Percentiles rank a stretch among this genome's conserved stretches.
Evolutionary conservation across 2,888 invertebrate species (phyloP).

Genomic region (Eilema caniola): DNA sequence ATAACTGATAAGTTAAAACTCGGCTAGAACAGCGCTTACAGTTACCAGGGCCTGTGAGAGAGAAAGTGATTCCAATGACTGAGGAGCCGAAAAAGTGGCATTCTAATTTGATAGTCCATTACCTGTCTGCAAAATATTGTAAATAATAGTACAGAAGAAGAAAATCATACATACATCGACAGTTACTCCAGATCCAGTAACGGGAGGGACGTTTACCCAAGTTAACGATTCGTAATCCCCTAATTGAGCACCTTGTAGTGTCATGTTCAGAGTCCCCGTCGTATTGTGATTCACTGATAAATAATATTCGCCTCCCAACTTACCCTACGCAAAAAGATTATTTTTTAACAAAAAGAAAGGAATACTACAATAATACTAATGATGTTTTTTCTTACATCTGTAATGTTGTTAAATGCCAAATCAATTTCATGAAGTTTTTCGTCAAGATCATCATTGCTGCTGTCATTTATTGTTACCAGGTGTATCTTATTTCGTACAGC

Average conservation of each 20-base stretch:
- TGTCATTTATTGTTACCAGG: constrained; percentile 41
- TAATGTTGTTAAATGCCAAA: constrained; percentile 44
- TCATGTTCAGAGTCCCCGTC: constrained; percentile 28
- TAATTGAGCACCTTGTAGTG: constrained; percentile 46
- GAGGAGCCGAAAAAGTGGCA: too few relatives aligned
- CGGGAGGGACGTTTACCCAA: constrained; percentile 30
- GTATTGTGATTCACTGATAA: constrained; percentile 38
- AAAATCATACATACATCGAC: constrained; percentile 59
- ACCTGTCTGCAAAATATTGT: background rate
- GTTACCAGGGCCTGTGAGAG: too few relatives aligned
- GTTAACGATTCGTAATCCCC: constrained; percentile 35
- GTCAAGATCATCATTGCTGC: constrained; percentile 27
- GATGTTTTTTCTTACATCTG: constrained; percentile 40
- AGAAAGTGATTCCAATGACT: too few relatives aligned
- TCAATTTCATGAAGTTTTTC: constrained; percentile 35
- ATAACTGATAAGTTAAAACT: too few relatives aligned
- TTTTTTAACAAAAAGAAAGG: background rate
- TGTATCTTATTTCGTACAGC: constrained; percentile 40
- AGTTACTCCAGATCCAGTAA: constrained; percentile 43
- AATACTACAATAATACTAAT: background rate
- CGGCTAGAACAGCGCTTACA: too few relatives aligned
- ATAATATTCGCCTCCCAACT: constrained; percentile 57
- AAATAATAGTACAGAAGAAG: constrained; percentile 47
- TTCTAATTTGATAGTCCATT: background rate
- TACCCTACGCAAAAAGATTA: constrained; percentile 39